Evolutionary conservation across 2,888 invertebrate genomes (phyloP).

Genomic region (Epistrophe eligans): DNA sequence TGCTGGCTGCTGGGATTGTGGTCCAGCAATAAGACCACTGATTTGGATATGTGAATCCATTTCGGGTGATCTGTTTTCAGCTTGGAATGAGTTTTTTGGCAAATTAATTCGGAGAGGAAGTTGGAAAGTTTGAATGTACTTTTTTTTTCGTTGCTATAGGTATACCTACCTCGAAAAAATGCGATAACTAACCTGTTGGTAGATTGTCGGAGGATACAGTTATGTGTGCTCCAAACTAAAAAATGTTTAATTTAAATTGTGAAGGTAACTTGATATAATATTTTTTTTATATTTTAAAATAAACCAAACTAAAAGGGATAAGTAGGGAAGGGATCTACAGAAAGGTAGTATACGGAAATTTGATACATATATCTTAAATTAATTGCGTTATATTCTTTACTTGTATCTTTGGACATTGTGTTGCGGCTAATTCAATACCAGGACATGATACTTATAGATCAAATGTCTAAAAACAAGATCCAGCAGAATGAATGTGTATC

Average conservation of each 20-base stretch:
- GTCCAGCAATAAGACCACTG: slow-evolving; percentile 38
- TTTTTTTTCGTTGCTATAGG: not conserved
- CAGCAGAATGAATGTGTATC: too few relatives aligned
- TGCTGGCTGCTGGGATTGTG: not conserved
- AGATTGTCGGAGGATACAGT: not conserved
- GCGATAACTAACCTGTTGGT: slow-evolving; percentile 13
- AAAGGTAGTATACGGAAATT: too few relatives aligned
- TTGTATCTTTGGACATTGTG: too few relatives aligned
- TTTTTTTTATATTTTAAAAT: not conserved
- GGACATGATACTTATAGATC: too few relatives aligned
- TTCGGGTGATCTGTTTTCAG: slow-evolving; percentile 34
- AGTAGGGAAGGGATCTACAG: not conserved
- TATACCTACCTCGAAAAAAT: not conserved
- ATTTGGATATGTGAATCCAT: slow-evolving; percentile 21
- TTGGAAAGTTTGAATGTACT: slow-evolving; percentile 2
- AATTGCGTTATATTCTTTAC: too few relatives aligned
- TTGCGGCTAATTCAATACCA: too few relatives aligned
- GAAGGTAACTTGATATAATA: not conserved
- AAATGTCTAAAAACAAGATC: too few relatives aligned
- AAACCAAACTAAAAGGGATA: not conserved
- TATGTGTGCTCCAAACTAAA: not conserved
- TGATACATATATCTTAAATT: too few relatives aligned
- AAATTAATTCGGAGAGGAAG: slow-evolving; percentile 31
- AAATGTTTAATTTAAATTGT: not conserved
- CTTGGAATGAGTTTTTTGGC: slow-evolving; percentile 10